Percentiles rank a stretch among this genome's conserved stretches.
Evolutionary conservation across 2,797 vertebrate genomes (phyloP).

Genomic region (Buceros bicornis): DNA sequence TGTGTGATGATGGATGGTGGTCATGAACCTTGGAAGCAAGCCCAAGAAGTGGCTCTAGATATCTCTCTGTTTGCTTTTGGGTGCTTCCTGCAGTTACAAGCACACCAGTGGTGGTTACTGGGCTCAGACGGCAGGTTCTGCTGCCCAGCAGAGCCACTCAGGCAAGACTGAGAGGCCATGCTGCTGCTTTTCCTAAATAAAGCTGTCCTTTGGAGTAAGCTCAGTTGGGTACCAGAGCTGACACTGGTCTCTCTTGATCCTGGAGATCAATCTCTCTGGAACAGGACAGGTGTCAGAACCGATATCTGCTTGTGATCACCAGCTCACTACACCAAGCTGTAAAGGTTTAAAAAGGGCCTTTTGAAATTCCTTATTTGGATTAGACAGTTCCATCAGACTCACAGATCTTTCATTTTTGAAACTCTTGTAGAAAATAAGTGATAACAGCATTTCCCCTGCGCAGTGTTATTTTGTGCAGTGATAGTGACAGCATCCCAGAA

Average conservation of each 20-base stretch:
- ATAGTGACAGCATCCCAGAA: background rate
- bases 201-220: slow-evolving; percentile 6
- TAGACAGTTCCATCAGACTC: background rate
- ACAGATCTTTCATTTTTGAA: background rate
- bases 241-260: background rate
- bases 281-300: background rate
- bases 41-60: background rate
- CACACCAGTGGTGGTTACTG: background rate
- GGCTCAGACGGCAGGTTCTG: background rate
- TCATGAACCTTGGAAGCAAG: background rate
- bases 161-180: background rate
- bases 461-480: background rate
- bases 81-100: background rate
- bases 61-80: background rate
- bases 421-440: background rate
- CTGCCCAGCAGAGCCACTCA: background rate
- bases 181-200: background rate
- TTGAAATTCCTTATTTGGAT: background rate
- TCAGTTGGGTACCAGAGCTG: background rate
- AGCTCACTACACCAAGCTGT: rapidly evolving
- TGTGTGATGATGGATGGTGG: background rate
- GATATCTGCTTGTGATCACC: background rate
- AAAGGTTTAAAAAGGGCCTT: background rate
- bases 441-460: background rate
- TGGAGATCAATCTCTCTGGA: background rate